Evolutionary conservation across 1,140 invertebrate species (phyloP), one percentile per base, ranked within the genome.

Genomic region (Pseudomyrmex pallidus): DNA sequence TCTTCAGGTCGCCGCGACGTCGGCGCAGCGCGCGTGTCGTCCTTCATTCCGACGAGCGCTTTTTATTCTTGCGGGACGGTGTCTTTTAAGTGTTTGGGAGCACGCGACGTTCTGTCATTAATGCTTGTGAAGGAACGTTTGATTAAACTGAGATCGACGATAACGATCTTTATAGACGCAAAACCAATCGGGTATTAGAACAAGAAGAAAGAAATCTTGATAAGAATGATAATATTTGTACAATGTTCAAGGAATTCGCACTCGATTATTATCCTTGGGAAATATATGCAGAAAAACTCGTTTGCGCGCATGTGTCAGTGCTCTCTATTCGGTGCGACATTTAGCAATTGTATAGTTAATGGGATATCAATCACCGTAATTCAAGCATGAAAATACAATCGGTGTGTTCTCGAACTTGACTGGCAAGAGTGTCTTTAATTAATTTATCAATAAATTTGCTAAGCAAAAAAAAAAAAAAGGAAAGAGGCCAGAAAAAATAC

Each of bases 261-360:
- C 35, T 61, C 77, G 62, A 63, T 77, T 57, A 84, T 86, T 72
- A 25, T 25, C 25, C 78, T 87, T 83, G 85, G 74, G 74, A 87
- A 87, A 84, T 67, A 35, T 57, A 76, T 50, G 8, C 59, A 70
- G 84, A 70, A 59, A 59, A 84, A 74, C 84, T 87, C 48, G 15
- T 63, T 59, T 74, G 35, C 57, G 63, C 68, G 52, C 17, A 25
- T 25, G 48, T 54, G 57, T 59, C 25, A 68, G 35, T 50, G 50
- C 7, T 82, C 35, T 35, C 35, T 35, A 35, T 35, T 35, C 35
- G 46, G 44, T 62, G 52, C 22, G 20, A 83, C 15, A 62, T 64
- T 83, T 62, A 52, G n/a, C 52, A 56, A 44, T 77, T 61, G 54
- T 63, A 62, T 46, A 66, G 52, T 70, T 72, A 78, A 68, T 84